Percentiles rank a stretch among this genome's conserved stretches.
These are phyloP conservation scores for Phalangium opilio DNA, from an alignment of 2,888 invertebrate genomes.

Conservation along the genomic window DNA sequence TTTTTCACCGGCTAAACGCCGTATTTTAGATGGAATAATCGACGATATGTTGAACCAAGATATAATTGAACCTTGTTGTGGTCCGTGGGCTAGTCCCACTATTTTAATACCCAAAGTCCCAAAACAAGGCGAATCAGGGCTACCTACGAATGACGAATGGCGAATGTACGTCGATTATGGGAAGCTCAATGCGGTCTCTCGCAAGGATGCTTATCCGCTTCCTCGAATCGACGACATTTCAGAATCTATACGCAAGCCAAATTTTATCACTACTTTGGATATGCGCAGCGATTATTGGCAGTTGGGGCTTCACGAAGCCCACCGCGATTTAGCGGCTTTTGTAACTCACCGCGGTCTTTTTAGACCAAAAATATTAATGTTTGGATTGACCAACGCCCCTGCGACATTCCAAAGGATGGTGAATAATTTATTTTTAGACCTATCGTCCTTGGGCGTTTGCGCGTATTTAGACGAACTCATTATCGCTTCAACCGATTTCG, in stretches of 20 bases:
- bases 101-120: too few species aligned
- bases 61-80: too few species aligned
- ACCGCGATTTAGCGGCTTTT: constrained; percentile 17
- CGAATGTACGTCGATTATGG: too few species aligned
- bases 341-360: constrained; percentile 10
- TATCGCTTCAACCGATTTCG: constrained; percentile 15
- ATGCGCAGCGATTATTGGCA: constrained; percentile 16
- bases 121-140: too few species aligned
- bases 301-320: constrained; percentile 9
- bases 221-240: too few species aligned
- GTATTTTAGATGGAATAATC: too few species aligned
- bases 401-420: constrained; percentile 13
- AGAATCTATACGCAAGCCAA: neutral
- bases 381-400: constrained; percentile 15
- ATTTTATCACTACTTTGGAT: constrained; percentile 12
- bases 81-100: too few species aligned
- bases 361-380: constrained; percentile 10
- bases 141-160: too few species aligned
- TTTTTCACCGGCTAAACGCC: too few species aligned
- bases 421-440: constrained; percentile 10
- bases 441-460: constrained; percentile 15
- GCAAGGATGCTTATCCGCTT: too few species aligned
- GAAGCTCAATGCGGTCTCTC: too few species aligned
- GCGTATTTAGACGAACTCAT: constrained; percentile 22
- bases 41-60: too few species aligned